Evolutionary conservation across 2,113 vertebrate genomes (phyloP).

Genomic region (Vireo altiloquus): DNA sequence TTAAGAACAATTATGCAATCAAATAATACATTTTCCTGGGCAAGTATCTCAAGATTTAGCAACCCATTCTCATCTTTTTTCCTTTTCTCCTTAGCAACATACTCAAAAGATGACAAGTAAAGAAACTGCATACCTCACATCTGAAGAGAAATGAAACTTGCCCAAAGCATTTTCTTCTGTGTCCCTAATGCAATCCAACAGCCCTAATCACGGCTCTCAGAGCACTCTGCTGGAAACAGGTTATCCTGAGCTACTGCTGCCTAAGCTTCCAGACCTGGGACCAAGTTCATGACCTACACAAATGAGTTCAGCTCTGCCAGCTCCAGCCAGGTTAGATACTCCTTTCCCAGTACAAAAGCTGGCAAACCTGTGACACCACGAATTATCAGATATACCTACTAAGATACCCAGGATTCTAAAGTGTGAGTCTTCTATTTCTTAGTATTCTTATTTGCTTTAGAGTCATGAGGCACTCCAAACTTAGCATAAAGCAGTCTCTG

Average conservation of each 20-base stretch:
- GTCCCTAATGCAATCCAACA: conserved; percentile 7
- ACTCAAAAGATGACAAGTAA: neutral
- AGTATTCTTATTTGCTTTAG: neutral
- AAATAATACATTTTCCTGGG: neutral
- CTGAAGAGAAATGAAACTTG: neutral
- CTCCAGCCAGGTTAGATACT: neutral
- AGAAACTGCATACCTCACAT: neutral
- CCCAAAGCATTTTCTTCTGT: neutral
- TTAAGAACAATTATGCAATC: neutral
- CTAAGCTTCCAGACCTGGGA: neutral
- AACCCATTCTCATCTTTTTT: neutral
- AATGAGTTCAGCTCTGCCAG: neutral
- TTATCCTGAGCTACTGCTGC: neutral
- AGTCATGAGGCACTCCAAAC: fast-evolving
- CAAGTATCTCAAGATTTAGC: neutral
- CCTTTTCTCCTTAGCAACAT: neutral
- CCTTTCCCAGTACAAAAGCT: neutral
- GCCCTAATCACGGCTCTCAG: neutral
- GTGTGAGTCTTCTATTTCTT: neutral
- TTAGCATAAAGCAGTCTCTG: neutral
- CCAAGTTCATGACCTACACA: neutral
- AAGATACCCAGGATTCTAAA: neutral
- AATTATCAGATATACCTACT: neutral
- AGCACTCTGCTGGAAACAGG: neutral
- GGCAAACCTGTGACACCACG: neutral